Conservation (phyloP, 2,113 vertebrate genomes). For the Caloenas nicobarica region DNA sequence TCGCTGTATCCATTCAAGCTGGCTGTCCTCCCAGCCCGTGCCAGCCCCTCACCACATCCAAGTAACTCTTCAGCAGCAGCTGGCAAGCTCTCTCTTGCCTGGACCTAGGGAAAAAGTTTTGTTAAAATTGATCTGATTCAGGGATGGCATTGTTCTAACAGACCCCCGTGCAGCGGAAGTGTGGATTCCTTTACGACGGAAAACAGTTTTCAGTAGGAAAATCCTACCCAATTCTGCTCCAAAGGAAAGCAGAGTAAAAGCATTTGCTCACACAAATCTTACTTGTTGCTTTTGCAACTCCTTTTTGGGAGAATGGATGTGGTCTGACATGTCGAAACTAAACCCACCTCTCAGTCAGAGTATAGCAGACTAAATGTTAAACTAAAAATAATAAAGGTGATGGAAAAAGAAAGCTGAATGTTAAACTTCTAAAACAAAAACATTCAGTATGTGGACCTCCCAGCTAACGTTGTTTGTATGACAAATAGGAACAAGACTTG, state of each 20-base stretch:
- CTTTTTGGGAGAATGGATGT: neutral
- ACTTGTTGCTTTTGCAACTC: neutral
- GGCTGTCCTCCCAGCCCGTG: neutral
- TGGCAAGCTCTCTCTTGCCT: rapidly evolving
- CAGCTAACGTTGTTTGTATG: neutral
- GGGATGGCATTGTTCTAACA: neutral
- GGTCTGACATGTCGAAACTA: neutral
- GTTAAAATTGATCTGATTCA: neutral
- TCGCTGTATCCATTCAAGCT: rapidly evolving
- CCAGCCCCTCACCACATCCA: neutral
- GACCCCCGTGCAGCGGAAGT: neutral
- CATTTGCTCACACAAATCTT: neutral
- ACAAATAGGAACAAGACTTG: neutral
- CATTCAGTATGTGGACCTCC: neutral
- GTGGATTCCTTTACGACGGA: neutral
- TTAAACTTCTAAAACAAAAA: neutral
- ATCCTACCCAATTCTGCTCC: neutral
- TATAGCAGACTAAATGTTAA: neutral
- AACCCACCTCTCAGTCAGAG: neutral
- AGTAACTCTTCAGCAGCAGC: neutral
- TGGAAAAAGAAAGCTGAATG: neutral
- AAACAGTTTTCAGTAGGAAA: neutral
- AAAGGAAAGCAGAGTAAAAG: neutral
- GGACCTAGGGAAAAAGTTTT: neutral
- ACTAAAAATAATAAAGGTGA: neutral